Conservation (phyloP, 2,888 invertebrate species). For the Thyatira batis region DNA sequence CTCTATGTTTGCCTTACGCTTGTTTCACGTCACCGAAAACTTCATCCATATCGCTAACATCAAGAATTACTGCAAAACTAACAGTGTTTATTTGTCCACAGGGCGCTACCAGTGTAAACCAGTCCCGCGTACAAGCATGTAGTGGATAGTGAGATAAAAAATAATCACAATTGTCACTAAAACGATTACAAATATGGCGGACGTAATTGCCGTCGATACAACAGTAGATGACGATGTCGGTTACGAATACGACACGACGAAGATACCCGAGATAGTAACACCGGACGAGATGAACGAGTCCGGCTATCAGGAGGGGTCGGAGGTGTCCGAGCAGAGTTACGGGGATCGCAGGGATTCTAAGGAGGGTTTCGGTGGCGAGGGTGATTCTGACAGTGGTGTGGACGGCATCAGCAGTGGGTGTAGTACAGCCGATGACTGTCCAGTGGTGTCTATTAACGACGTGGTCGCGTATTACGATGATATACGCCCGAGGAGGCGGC, state of each 20-base stretch:
- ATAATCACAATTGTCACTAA: slow-evolving; percentile 32
- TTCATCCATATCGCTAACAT: background rate
- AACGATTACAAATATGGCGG: slow-evolving; percentile 55
- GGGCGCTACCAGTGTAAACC: slow-evolving; percentile 60
- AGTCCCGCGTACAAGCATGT: slow-evolving; percentile 65
- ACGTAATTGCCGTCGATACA: slow-evolving; percentile 55
- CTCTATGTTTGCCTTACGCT: background rate
- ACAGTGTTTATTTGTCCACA: slow-evolving; percentile 46
- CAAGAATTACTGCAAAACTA: too few relatives aligned
- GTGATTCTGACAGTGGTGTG: slow-evolving; percentile 80
- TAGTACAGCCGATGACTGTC: slow-evolving; percentile 81
- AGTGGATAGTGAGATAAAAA: slow-evolving; percentile 54
- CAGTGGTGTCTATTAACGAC: slow-evolving; percentile 78
- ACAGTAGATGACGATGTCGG: slow-evolving; percentile 64
- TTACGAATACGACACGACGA: slow-evolving; percentile 66
- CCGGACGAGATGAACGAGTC: slow-evolving; percentile 77
- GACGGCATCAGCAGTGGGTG: slow-evolving; percentile 83
- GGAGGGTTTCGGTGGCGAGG: slow-evolving; percentile 72
- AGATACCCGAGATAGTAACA: slow-evolving; percentile 74
- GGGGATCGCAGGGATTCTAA: slow-evolving; percentile 74
- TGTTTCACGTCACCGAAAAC: background rate
- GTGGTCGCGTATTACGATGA: slow-evolving; percentile 78
- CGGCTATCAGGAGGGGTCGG: slow-evolving; percentile 75
- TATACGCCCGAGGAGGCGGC: slow-evolving; percentile 66
- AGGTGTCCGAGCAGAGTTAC: slow-evolving; percentile 72